Evolutionary conservation across 2,797 vertebrate genomes (phyloP), one percentile per base, ranked within the genome.

Genomic region (Mycteria americana): DNA sequence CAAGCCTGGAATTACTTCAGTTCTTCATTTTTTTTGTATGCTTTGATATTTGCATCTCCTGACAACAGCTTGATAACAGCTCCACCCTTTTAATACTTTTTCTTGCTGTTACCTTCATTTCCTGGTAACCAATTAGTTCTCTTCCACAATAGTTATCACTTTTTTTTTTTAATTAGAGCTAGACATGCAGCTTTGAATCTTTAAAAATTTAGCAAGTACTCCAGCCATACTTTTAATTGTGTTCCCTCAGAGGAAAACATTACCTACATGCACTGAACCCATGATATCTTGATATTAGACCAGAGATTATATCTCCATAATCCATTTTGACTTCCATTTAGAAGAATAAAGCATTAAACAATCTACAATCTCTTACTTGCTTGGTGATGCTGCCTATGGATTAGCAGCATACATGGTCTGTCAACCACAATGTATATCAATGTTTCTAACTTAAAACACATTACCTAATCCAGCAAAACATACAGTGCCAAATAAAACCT

Each of bases 401-500:
- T 14, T 18, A 65, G 11, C 41, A 74, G 27, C 31, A 27, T 31
- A 14, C 4, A 2, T 2, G 7, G 13, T 51, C 43, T 10, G 4
- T 2, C 53, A 7, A 9, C 35, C 5, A 45, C 48, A 53, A 57
- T 1, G 2, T 31, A 48, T 1, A 18, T 18, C 21, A 43, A 1
- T 2, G 17, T 68, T 91, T 35, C 24, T 35, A 27, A 28, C 6
- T n/a, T 23, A 7, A 54, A 22, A 9, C 39, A 59, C 11, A 24
- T 31, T 14, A 11, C 2, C 11, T 54, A 72, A 59, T 46, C 30
- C 65, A 50, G 15, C 11, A 48, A 80, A 41, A 59, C 4, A 11
- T 5, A 10, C 17, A 67, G 15, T 15, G 4, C 37, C 3, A 43
- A 53, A 53, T 33, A 45, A 86, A 68, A 24, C 7, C 18, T 8